phyloP scores from a whole-genome alignment of 2,113 vertebrate species.

The Gorsachius goisagi region DNA sequence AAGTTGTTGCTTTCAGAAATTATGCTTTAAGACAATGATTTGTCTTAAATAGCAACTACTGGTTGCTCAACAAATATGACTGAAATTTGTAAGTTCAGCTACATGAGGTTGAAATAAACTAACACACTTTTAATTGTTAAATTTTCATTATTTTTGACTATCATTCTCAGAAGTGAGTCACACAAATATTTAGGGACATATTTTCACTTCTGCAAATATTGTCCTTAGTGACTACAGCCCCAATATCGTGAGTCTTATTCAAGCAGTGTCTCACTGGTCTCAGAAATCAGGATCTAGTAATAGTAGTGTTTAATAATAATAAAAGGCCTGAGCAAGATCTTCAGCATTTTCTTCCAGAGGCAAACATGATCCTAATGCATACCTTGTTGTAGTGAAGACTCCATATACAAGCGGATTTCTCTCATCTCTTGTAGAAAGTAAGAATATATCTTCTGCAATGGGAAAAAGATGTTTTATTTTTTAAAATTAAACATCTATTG shows the following conservation, averaged over 20 bases:
- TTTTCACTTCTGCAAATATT: not conserved
- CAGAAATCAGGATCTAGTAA: not conserved
- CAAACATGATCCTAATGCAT: not conserved
- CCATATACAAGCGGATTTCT: constrained; percentile 92
- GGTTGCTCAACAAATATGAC: not conserved
- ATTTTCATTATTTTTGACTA: not conserved
- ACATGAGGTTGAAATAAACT: not conserved
- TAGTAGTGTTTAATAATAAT: not conserved
- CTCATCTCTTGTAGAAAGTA: constrained; percentile 92
- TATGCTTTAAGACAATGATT: not conserved
- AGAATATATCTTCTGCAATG: constrained; percentile 89
- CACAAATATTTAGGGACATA: not conserved
- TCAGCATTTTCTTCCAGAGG: not conserved
- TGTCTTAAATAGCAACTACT: not conserved
- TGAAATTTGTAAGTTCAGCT: not conserved
- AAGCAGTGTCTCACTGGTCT: not conserved
- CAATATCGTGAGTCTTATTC: not conserved
- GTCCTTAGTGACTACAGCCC: not conserved
- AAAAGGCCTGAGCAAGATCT: not conserved
- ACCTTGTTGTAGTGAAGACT: constrained; percentile 97
- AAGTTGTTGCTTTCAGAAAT: not conserved
- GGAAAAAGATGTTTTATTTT: not conserved
- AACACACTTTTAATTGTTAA: not conserved
- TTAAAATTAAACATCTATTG: not conserved
- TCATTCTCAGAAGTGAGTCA: not conserved